These are phyloP conservation scores for Rhinogobio ventralis DNA, from an alignment of 2,797 vertebrate species.

Conservation along the genomic window DNA sequence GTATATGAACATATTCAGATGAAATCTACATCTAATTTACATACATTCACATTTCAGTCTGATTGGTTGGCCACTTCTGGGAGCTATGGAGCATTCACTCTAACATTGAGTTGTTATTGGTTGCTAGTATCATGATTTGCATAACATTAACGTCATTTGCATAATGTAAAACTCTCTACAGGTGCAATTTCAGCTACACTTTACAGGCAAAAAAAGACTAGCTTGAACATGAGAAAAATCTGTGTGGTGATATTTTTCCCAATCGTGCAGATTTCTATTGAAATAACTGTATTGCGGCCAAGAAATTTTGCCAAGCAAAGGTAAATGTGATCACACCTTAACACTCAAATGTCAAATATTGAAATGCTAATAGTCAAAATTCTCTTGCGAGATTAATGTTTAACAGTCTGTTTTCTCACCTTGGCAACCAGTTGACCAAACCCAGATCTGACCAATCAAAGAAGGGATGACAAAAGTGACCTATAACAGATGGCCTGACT, in stretches of 20 bases:
- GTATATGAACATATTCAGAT: slow-evolving; percentile 12
- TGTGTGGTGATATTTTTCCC: neutral
- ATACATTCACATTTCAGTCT: slow-evolving; percentile 21
- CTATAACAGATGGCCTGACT: slow-evolving; percentile 29
- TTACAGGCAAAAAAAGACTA: neutral
- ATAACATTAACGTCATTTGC: neutral
- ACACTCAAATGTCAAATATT: neutral
- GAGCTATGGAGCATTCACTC: slow-evolving; percentile 16
- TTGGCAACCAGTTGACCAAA: slow-evolving; percentile 1
- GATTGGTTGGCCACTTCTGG: neutral
- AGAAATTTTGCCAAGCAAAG: neutral
- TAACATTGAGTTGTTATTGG: slow-evolving; percentile 16
- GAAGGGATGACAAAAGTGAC: neutral
- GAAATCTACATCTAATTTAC: slow-evolving; percentile 2
- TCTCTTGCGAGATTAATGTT: neutral
- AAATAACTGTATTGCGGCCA: neutral
- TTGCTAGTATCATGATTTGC: neutral
- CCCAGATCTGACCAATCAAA: slow-evolving; percentile 11
- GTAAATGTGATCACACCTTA: neutral
- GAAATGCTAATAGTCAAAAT: neutral
- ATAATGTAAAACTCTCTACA: neutral
- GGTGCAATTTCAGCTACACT: neutral
- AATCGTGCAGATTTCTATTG: neutral
- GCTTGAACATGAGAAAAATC: neutral
- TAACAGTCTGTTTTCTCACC: slow-evolving; percentile 6